These are phyloP conservation scores for Polypterus senegalus DNA, from an alignment of 2,113 vertebrate species.

Conservation along the genomic window DNA sequence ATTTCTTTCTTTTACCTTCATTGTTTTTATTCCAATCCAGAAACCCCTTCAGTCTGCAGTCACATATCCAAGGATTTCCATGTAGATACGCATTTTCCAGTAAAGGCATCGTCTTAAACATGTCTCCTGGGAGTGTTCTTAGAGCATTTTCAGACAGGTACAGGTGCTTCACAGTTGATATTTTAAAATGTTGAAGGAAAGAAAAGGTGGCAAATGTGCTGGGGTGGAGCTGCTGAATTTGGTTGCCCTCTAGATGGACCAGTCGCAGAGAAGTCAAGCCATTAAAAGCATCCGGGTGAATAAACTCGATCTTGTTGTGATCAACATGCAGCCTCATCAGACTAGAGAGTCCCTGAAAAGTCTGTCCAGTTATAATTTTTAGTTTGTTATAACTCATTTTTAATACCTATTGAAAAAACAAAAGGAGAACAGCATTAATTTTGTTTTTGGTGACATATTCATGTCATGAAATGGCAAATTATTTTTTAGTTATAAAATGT, in stretches of 20 bases:
- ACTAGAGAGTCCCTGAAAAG: constrained; percentile 60
- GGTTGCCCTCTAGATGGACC: constrained; percentile 79
- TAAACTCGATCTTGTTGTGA: constrained; percentile 74
- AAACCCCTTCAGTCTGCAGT: constrained; percentile 65
- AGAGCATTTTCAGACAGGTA: constrained; percentile 74
- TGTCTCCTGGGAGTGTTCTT: constrained; percentile 37
- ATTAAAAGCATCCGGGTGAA: constrained; percentile 72
- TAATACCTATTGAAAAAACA: constrained; percentile 52
- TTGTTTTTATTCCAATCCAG: constrained; percentile 50
- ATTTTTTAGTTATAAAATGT: too few species aligned
- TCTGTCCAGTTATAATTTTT: constrained; percentile 42
- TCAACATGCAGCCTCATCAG: constrained; percentile 71
- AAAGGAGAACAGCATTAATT: background rate
- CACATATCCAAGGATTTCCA: constrained; percentile 78
- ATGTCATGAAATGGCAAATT: too few species aligned
- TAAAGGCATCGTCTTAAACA: constrained; percentile 52
- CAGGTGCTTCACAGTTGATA: constrained; percentile 74
- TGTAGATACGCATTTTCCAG: constrained; percentile 78
- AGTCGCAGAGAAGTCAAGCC: constrained; percentile 68
- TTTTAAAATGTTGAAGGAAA: constrained; percentile 52
- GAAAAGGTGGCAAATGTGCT: constrained; percentile 66
- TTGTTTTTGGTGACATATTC: background rate
- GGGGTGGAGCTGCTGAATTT: constrained; percentile 66
- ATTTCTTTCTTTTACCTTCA: constrained; percentile 45
- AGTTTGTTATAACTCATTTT: constrained; percentile 90